Conservation (phyloP, 2,888 invertebrate genomes). For the Nowickia ferox region DNA sequence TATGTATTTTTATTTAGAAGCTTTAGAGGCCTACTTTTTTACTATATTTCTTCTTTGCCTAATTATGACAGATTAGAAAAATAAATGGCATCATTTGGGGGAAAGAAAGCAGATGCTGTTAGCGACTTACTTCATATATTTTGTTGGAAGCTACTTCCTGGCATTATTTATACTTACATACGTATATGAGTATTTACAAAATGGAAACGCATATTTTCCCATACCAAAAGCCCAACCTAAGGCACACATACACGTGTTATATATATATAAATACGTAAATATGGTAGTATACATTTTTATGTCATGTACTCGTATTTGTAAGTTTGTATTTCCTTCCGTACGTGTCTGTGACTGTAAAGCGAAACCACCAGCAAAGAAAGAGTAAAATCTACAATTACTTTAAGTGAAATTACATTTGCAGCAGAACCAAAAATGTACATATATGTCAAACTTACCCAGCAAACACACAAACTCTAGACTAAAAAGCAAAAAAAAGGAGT, state of each 20-base stretch:
- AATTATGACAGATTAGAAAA: too few species aligned
- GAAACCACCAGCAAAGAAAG: slow-evolving; percentile 3
- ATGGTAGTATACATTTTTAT: not conserved
- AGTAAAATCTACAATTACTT: slow-evolving; percentile 56
- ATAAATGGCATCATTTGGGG: too few species aligned
- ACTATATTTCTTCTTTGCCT: too few species aligned
- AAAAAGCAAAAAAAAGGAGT: not conserved
- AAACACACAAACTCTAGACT: not conserved
- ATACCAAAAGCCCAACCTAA: not conserved
- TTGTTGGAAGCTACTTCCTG: too few species aligned
- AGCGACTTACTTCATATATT: too few species aligned
- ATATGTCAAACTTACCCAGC: not conserved
- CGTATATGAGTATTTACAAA: too few species aligned
- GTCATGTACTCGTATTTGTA: not conserved
- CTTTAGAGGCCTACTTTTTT: too few species aligned
- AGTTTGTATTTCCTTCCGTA: slow-evolving; percentile 2
- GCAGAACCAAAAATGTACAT: slow-evolving; percentile 14
- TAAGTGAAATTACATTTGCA: slow-evolving; percentile 58
- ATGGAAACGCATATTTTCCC: too few species aligned
- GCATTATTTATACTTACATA: too few species aligned
- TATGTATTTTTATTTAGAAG: too few species aligned
- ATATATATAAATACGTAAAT: not conserved
- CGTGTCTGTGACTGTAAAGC: not conserved
- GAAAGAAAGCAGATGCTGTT: too few species aligned
- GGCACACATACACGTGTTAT: not conserved